Percentiles rank a stretch among this genome's conserved stretches.
These are phyloP conservation scores for Corapipo altera DNA, from an alignment of 2,113 vertebrate species.

Conservation along the genomic window DNA sequence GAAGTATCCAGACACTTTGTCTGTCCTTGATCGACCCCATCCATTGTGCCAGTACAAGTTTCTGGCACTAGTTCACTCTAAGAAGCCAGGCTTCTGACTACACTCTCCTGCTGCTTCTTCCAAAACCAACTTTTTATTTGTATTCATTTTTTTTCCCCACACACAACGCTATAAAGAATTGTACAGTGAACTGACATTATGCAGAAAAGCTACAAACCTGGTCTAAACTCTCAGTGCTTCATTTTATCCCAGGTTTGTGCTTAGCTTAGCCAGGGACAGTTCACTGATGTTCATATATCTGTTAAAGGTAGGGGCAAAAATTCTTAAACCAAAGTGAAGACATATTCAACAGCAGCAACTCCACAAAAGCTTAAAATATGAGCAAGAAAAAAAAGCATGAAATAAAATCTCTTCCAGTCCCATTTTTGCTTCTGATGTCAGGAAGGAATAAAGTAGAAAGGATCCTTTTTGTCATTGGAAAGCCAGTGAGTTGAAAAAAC, in stretches of 20 bases:
- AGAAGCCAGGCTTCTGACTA: not conserved
- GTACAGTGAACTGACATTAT: not conserved
- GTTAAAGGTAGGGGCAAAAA: not conserved
- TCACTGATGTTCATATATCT: not conserved
- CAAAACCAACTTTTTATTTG: not conserved
- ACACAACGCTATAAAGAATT: accelerated
- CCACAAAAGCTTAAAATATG: not conserved
- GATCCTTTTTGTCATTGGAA: not conserved
- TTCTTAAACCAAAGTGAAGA: not conserved
- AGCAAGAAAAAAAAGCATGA: not conserved
- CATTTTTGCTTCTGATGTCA: not conserved
- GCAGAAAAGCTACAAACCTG: not conserved
- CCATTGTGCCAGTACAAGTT: not conserved
- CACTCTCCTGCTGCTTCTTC: not conserved
- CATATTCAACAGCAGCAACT: not conserved
- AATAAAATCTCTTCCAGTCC: not conserved
- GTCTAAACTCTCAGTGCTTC: not conserved
- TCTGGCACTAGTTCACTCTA: not conserved
- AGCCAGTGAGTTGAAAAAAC: not conserved
- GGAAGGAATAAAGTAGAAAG: not conserved
- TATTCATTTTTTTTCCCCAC: accelerated
- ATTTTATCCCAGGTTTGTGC: not conserved
- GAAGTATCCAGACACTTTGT: not conserved
- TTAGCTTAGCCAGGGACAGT: not conserved
- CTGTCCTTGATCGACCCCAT: not conserved